Percentiles rank a stretch among this genome's conserved stretches.
These are phyloP conservation scores for Mongoloraphidia duomilia DNA, from an alignment of 2,888 invertebrate species.

Conservation along the genomic window DNA sequence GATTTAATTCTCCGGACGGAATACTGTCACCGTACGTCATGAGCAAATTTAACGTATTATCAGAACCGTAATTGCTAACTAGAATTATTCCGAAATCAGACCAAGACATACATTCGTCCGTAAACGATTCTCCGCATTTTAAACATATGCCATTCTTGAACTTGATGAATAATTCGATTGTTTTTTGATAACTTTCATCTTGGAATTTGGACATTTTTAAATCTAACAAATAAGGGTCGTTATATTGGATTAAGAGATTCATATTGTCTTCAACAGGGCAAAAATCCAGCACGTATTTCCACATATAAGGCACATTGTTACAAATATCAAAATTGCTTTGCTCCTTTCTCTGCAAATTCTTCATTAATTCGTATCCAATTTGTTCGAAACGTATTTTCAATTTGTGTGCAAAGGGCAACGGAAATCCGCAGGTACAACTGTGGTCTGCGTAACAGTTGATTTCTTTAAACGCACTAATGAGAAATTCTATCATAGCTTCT, in stretches of 20 bases:
- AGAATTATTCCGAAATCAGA: constrained; percentile 41
- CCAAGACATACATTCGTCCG: constrained; percentile 41
- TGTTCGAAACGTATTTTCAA: constrained; percentile 35
- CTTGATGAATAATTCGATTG: constrained; percentile 38
- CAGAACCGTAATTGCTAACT: constrained; percentile 44
- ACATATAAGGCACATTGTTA: constrained; percentile 45
- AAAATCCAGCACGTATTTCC: constrained; percentile 40
- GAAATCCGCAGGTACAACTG: constrained; percentile 45
- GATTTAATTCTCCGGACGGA: constrained; percentile 39
- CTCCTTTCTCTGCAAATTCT: constrained; percentile 32
- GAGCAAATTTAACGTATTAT: constrained; percentile 39
- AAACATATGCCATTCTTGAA: constrained; percentile 43
- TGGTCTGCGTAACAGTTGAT: constrained; percentile 33
- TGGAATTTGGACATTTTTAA: constrained; percentile 39
- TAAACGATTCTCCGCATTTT: constrained; percentile 39
- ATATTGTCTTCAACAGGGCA: constrained; percentile 32
- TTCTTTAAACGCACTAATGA: constrained; percentile 41
- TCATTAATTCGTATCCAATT: constrained; percentile 40
- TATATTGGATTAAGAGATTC: constrained; percentile 43
- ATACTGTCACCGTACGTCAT: constrained; percentile 38
- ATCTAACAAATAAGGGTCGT: constrained; percentile 39
- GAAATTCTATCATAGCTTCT: constrained; percentile 34
- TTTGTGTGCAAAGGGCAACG: constrained; percentile 35
- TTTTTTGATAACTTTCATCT: constrained; percentile 42
- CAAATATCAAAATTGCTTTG: constrained; percentile 36